A percentile compares a stretch with the other conserved stretches of the same genome.
These are phyloP conservation scores for Eubasilissa splendida DNA, from an alignment of 2,888 invertebrate species.

Conservation along the genomic window DNA sequence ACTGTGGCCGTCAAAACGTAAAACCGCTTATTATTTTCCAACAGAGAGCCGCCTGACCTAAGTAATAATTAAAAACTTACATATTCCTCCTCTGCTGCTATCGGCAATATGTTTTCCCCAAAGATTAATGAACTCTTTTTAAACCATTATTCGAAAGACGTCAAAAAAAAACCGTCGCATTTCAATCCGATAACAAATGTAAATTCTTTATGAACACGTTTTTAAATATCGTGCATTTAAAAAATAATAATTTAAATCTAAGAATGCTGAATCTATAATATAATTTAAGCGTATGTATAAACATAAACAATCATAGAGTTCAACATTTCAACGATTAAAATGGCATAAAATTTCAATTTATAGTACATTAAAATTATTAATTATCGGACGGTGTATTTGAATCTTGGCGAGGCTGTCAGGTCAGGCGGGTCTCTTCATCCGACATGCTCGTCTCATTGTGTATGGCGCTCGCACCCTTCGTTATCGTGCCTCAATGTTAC, in stretches of 20 bases:
- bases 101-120: too few relatives aligned
- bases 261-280: not conserved
- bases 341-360: not conserved
- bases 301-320: not conserved
- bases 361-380: too few relatives aligned
- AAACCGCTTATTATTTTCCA: too few relatives aligned
- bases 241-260: not conserved
- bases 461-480: slow-evolving; percentile 7
- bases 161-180: too few relatives aligned
- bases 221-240: not conserved
- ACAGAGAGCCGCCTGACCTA: too few relatives aligned
- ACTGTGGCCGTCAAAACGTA: too few relatives aligned
- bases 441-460: not conserved
- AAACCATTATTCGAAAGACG: too few relatives aligned
- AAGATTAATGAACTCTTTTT: too few relatives aligned
- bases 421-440: slow-evolving; percentile 4
- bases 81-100: too few relatives aligned
- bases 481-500: not conserved
- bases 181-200: too few relatives aligned
- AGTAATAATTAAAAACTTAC: too few relatives aligned
- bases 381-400: not conserved
- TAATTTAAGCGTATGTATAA: not conserved
- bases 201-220: not conserved
- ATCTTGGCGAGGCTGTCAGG: slow-evolving; percentile 13
- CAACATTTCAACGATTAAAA: not conserved